These are phyloP conservation scores for Leptobrachium ailaonicum DNA, from an alignment of 2,113 vertebrate species.

Conservation along the genomic window DNA sequence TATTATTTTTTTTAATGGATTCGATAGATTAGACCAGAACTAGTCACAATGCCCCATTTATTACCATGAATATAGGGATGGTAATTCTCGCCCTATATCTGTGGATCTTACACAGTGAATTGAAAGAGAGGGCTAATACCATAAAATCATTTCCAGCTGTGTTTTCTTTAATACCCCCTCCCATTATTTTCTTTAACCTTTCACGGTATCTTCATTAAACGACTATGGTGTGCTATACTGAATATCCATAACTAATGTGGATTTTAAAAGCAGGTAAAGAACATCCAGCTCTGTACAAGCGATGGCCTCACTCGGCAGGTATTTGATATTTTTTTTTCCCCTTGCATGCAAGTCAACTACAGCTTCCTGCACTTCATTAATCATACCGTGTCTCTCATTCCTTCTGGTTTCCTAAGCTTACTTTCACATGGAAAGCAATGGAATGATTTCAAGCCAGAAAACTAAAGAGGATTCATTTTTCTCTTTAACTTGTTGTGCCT, in stretches of 20 bases:
- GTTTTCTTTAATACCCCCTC: background rate
- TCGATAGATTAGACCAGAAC: too few relatives aligned
- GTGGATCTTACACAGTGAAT: background rate
- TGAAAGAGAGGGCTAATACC: background rate
- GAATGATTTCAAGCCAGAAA: background rate
- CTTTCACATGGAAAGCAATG: conserved; percentile 42
- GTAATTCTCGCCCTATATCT: too few relatives aligned
- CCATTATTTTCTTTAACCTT: background rate
- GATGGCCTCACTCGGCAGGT: conserved; percentile 24
- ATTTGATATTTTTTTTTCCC: conserved; percentile 31
- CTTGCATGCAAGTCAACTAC: conserved; percentile 28
- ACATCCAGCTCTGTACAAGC: conserved; percentile 3
- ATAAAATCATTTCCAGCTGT: background rate
- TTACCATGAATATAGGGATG: too few relatives aligned
- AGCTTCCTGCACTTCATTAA: conserved; percentile 42
- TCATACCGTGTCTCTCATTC: conserved; percentile 34
- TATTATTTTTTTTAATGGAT: too few relatives aligned
- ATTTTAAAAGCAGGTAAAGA: background rate
- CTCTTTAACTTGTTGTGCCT: conserved; percentile 51
- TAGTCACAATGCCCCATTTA: too few relatives aligned
- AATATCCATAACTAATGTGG: conserved; percentile 2
- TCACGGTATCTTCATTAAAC: background rate
- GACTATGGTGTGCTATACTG: conserved; percentile 1
- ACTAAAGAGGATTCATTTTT: conserved; percentile 35
- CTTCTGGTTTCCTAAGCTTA: conserved; percentile 15